These are phyloP conservation scores for Apodemia mormo DNA, from an alignment of 2,888 invertebrate genomes.

Conservation along the genomic window DNA sequence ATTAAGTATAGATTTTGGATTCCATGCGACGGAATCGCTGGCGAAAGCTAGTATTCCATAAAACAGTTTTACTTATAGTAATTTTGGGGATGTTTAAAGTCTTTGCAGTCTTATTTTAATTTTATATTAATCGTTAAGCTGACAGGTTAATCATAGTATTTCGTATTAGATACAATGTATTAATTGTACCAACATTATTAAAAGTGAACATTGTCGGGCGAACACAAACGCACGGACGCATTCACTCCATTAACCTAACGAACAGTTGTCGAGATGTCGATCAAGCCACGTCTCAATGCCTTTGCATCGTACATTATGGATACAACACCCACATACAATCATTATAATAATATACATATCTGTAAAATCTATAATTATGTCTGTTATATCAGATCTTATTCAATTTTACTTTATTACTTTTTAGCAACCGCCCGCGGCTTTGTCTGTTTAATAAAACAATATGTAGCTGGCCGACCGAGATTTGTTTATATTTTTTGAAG, in stretches of 20 bases:
- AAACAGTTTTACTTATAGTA: too few relatives aligned
- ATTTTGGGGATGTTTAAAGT: background rate
- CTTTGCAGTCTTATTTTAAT: background rate
- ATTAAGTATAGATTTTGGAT: too few relatives aligned
- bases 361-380: background rate
- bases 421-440: background rate
- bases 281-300: conserved; percentile 74
- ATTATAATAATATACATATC: conserved; percentile 48
- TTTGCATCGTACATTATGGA: conserved; percentile 65
- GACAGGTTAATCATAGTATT: conserved; percentile 14
- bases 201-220: conserved; percentile 40
- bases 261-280: conserved; percentile 80
- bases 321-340: conserved; percentile 64
- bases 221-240: conserved; percentile 61
- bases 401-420: background rate
- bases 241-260: conserved; percentile 78
- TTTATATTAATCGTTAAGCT: conserved; percentile 7
- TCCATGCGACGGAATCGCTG: too few relatives aligned
- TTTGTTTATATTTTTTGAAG: too few relatives aligned
- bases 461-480: too few relatives aligned
- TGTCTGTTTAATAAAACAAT: too few relatives aligned
- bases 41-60: too few relatives aligned
- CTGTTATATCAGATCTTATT: conserved; percentile 8
- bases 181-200: conserved; percentile 16
- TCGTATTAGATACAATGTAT: conserved; percentile 12